phyloP scores from a whole-genome alignment of 2,888 invertebrate genomes.

The Electrophaes corylata region DNA sequence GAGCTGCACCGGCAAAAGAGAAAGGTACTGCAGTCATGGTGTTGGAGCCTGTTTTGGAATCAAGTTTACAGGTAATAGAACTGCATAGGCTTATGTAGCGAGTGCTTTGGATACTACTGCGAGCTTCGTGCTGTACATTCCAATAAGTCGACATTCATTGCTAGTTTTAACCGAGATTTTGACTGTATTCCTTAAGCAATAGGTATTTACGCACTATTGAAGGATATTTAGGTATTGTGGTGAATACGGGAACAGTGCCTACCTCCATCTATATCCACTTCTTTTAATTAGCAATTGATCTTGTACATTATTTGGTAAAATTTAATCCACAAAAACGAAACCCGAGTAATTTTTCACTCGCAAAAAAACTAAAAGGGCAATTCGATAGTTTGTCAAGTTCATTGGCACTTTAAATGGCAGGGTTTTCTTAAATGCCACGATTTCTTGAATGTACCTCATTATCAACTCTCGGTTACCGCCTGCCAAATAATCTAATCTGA shows the following conservation, averaged over 20 bases:
- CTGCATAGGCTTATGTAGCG: constrained; percentile 29
- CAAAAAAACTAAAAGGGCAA: constrained; percentile 9
- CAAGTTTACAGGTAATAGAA: constrained; percentile 47
- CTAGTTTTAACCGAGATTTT: not conserved
- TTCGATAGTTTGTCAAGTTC: constrained; percentile 33
- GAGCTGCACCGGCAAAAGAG: constrained; percentile 67
- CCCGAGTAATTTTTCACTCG: not conserved
- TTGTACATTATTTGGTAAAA: too few relatives aligned
- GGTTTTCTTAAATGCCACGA: constrained; percentile 18
- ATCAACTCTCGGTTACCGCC: constrained; percentile 10
- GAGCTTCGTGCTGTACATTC: constrained; percentile 27
- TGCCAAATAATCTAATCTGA: constrained; percentile 17
- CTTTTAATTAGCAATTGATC: too few relatives aligned
- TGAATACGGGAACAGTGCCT: not conserved
- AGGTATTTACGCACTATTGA: not conserved
- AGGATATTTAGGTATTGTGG: not conserved
- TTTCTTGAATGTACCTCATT: constrained; percentile 19
- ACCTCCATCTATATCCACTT: not conserved
- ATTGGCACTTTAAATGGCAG: constrained; percentile 28
- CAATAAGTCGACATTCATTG: constrained; percentile 1
- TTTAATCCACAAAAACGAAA: too few relatives aligned
- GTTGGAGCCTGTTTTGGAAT: constrained; percentile 50
- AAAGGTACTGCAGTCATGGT: constrained; percentile 56
- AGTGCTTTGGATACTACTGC: constrained; percentile 10
- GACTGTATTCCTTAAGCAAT: not conserved